Evolutionary conservation across 2,888 invertebrate species (phyloP), one percentile per base, ranked within the genome.

Genomic region (Stenichneumon culpator): DNA sequence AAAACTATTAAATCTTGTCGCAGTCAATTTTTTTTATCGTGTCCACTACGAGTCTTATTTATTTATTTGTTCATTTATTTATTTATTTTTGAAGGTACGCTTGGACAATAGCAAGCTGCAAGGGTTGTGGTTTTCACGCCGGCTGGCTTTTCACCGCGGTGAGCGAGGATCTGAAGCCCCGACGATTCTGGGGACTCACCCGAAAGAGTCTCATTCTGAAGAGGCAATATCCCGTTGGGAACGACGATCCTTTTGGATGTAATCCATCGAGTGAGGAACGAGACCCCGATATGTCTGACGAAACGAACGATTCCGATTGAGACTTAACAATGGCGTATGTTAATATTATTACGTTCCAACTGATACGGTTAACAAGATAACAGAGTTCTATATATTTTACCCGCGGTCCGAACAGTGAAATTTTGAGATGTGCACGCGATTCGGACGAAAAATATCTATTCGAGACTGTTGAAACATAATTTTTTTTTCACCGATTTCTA

Each of bases 71-170:
- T 25, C 3, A 52, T n/a, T 52, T 52, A 52, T 0, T 11, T 11
- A 39, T 11, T 39, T 4, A 16, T 2, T 52, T 57, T 80, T 19
- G 32, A 83, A 97, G 97, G 36, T 98, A 97, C 92, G 96, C 96
- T 5, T 98, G 98, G 98, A 97, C 96, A 44, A 97, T 97, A 75
- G 96, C 96, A 50, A 95, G 96, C 82, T 98, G 98, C 91, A 94
- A 94, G 74, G 92, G 94, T 28, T 98, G 98, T 92, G 92, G 94
- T 63, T 94, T 94, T 65, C 98, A 98, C 92, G 95, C 97, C 89
- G 98, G 98, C 2, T 98, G 98, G 98, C 95, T 95, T 89, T 98
- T 97, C 92, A 96, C 96, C n/a, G 96, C 97, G 0, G 94, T 95
- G 6, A 93, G 94, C 63, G 94, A 94, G 52, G 95, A 95, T 87